Conservation (phyloP, 2,113 vertebrate species). For the Rhynchomys soricoides region DNA sequence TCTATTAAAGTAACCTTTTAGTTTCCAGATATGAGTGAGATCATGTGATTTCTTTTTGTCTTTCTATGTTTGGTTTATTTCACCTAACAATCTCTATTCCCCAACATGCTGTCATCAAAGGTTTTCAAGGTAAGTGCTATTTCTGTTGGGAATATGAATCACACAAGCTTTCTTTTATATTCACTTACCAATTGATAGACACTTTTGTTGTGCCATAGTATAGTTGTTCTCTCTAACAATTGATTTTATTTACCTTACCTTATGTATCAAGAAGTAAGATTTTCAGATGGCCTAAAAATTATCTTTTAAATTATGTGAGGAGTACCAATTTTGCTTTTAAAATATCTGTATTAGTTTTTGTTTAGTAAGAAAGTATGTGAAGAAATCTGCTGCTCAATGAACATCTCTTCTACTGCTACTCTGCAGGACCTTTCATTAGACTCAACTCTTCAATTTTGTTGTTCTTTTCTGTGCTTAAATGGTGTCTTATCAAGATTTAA, state of each 20-base stretch:
- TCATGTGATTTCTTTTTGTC: background rate
- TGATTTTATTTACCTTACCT: background rate
- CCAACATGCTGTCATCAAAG: background rate
- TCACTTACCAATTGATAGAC: background rate
- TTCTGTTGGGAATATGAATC: background rate
- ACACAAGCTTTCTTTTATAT: background rate
- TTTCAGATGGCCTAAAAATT: background rate
- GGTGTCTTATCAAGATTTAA: background rate
- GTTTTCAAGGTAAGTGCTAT: background rate
- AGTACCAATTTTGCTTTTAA: background rate
- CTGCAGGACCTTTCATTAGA: background rate
- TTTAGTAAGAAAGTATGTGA: background rate
- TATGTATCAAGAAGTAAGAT: too few relatives aligned
- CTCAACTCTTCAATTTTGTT: background rate
- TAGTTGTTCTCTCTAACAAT: background rate
- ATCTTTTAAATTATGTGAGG: background rate
- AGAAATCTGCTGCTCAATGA: background rate
- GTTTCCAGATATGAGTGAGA: background rate
- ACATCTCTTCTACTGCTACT: background rate
- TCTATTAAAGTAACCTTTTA: background rate
- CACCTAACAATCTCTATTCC: background rate
- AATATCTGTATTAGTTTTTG: background rate
- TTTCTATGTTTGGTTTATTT: background rate
- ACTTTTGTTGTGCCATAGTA: background rate
- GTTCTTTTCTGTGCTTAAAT: background rate